Evolutionary conservation across 2,113 vertebrate genomes (phyloP).

Genomic region (Lepisosteus oculatus): DNA sequence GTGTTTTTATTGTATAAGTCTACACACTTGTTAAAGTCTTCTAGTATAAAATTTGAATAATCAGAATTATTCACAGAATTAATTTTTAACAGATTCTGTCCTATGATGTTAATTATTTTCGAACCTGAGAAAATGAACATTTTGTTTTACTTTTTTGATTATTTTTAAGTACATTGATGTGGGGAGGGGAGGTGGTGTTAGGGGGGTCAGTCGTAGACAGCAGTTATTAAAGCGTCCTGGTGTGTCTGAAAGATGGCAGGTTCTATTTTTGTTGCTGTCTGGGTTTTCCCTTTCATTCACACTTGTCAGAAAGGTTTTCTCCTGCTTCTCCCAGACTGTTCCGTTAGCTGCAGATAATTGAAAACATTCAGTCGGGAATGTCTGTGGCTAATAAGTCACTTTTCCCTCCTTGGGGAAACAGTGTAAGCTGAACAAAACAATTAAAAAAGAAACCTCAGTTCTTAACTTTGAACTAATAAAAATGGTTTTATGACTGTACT

Average conservation of each 20-base stretch:
- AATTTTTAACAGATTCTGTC: neutral
- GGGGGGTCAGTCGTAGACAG: neutral
- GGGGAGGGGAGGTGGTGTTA: neutral
- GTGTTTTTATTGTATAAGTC: no score
- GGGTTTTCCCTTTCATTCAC: slow-evolving; percentile 17
- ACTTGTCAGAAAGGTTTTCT: slow-evolving; percentile 12
- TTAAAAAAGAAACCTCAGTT: no score
- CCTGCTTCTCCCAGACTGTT: slow-evolving; percentile 19
- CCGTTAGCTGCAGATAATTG: slow-evolving; percentile 26
- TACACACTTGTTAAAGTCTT: no score
- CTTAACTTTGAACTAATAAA: no score
- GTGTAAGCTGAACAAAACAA: slow-evolving; percentile 1
- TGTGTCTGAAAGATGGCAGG: neutral
- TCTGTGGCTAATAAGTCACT: slow-evolving; percentile 26
- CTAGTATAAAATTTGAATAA: no score
- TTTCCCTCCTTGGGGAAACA: slow-evolving; percentile 16
- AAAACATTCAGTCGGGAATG: slow-evolving; percentile 18
- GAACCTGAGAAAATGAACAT: neutral
- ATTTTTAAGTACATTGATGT: slow-evolving; percentile 1
- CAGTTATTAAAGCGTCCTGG: slow-evolving; percentile 4
- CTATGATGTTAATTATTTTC: neutral
- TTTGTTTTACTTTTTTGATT: slow-evolving; percentile 1
- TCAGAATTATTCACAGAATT: no score
- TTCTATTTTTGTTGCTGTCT: slow-evolving; percentile 30
- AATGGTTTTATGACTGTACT: no score